A percentile compares a stretch with the other conserved stretches of the same genome.
phyloP scores from a whole-genome alignment of 2,113 vertebrate species.

The Peromyscus leucopus region DNA sequence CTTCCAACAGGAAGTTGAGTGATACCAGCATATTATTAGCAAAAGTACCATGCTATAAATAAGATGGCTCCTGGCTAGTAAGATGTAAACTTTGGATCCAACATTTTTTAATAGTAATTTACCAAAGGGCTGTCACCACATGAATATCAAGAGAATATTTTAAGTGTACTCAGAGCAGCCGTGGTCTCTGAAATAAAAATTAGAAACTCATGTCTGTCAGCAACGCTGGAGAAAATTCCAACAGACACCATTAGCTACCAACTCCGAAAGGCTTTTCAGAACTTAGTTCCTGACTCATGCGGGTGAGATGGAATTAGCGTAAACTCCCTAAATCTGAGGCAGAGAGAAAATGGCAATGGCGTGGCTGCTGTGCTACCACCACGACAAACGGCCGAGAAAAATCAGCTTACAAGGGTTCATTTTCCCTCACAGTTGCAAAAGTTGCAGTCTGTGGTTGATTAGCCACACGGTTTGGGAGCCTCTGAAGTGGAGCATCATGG shows the following conservation, averaged over 20 bases:
- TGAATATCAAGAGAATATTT: neutral
- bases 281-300: neutral
- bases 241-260: neutral
- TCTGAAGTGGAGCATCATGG: too few relatives aligned
- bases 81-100: conserved; percentile 36
- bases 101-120: conserved; percentile 37
- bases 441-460: too few relatives aligned
- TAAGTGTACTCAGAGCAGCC: neutral
- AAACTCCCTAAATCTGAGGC: neutral
- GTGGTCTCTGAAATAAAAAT: neutral
- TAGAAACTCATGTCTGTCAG: neutral
- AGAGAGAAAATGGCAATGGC: neutral
- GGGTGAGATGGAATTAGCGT: neutral
- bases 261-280: neutral
- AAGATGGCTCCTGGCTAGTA: neutral
- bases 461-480: neutral
- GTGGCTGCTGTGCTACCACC: neutral
- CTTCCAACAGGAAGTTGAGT: neutral
- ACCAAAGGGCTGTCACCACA: neutral
- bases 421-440: neutral
- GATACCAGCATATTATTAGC: neutral
- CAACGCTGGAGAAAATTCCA: neutral
- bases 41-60: neutral
- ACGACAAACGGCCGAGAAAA: neutral
- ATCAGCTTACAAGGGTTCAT: neutral